phyloP scores from a whole-genome alignment of 2,888 invertebrate genomes.

The Chymomyza fuscimana region DNA sequence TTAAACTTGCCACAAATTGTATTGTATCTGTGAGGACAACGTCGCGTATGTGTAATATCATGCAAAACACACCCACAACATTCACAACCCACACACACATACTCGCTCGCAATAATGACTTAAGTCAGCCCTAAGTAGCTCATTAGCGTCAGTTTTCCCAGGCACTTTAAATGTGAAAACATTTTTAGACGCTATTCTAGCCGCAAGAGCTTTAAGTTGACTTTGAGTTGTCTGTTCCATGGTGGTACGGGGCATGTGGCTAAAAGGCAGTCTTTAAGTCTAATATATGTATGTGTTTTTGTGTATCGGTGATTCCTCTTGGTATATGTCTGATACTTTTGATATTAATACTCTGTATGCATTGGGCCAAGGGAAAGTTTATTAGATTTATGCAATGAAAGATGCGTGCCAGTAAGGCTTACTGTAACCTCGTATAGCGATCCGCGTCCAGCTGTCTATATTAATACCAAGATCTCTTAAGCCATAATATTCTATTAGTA shows the following conservation, averaged over 20 bases:
- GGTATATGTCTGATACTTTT: background rate
- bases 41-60: conserved; percentile 61
- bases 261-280: background rate
- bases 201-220: conserved; percentile 64
- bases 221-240: conserved; percentile 45
- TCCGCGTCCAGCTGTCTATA: no score
- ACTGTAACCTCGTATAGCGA: background rate
- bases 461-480: no score
- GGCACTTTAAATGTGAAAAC: conserved; percentile 45
- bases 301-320: no score
- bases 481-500: no score
- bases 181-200: conserved; percentile 49
- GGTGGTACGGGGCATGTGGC: no score
- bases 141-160: conserved; percentile 59
- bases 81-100: conserved; percentile 16
- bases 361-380: no score
- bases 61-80: conserved; percentile 32
- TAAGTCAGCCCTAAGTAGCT: conserved; percentile 69
- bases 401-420: no score
- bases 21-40: conserved; percentile 33
- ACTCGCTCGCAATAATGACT: conserved; percentile 53
- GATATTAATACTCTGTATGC: background rate
- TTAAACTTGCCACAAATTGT: conserved; percentile 15
- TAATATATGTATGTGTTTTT: background rate
- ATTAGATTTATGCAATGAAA: no score